Base-by-base conservation (phyloP, 2,797 vertebrate species). In the Myotis findleyi region DNA sequence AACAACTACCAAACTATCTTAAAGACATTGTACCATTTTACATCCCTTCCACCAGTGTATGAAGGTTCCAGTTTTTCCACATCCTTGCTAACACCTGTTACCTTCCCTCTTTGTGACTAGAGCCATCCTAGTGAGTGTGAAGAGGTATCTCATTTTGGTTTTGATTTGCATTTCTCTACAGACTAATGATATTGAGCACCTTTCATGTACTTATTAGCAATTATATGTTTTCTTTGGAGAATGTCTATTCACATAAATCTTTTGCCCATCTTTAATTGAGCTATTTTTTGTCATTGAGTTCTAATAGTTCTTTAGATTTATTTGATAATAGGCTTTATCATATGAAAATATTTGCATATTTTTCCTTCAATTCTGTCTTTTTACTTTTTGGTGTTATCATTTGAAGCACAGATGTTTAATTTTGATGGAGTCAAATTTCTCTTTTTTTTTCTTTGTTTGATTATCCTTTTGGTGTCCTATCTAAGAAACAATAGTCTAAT, bases 21-120 rank as follows among this genome's bases (percentile, higher is more conserved):
- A 55, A 95, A 82, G 9, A 0, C 16, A 18, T 1, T 38, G 8
- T 8, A 30, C 47, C 23, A 23, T 86, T 85, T 85, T 64, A 71
- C 36, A 87, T 90, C 69, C 6, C 14, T 5, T 68, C 18, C 5
- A 62, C 38, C 23, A 75, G 6, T n/a, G 11, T 76, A 23, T 27
- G 51, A 59, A 87, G 21, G 41, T 79, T 91, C 27, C 6, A 18
- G 0, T 33, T 53, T 59, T 25, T 55, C 36, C n/a, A 64, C 30
- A 84, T 66, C 2, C 21, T 49, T 73, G 20, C 38, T 81, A 25
- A 71, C 23, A 73, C 4, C 80, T 33, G 12, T 36, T 92, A 33
- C 64, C 88, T 85, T 94, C 69, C 23, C 44, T 94, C 17, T 84
- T 36, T 72, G 41, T 90, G 64, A 75, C 75, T 72, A 51, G 11